Evolutionary conservation across 23 tunicate genomes (phyloP).

Genomic region (Trididemnum miniatum): DNA sequence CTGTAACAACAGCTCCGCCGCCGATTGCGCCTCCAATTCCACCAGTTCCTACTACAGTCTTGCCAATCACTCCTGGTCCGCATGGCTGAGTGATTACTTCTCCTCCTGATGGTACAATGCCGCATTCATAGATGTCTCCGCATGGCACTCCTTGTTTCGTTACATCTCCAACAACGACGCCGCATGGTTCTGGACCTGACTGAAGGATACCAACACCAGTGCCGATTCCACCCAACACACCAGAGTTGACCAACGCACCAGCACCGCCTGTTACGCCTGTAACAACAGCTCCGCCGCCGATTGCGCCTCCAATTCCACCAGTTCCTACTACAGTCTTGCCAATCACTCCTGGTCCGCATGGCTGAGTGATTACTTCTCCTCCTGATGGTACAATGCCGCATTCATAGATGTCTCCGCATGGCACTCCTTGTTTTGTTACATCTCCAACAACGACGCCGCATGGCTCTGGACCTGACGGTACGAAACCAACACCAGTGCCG

Average conservation of each 20-base stretch:
- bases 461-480: neutral
- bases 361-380: neutral
- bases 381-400: slow-evolving; percentile 1
- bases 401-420: neutral
- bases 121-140: neutral
- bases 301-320: neutral
- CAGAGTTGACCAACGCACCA: neutral
- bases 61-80: slow-evolving; percentile 1
- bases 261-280: neutral
- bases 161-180: neutral
- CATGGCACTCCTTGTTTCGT: neutral
- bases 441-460: neutral
- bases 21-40: neutral
- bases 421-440: neutral
- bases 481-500: neutral
- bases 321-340: neutral
- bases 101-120: neutral
- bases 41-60: neutral
- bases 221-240: neutral
- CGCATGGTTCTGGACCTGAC: neutral
- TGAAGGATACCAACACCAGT: neutral
- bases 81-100: neutral
- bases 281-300: neutral
- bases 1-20: slow-evolving; percentile 10
- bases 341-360: slow-evolving; percentile 1